Evolutionary conservation across 2,113 vertebrate genomes (phyloP).

Genomic region (Embiotoca jacksoni): DNA sequence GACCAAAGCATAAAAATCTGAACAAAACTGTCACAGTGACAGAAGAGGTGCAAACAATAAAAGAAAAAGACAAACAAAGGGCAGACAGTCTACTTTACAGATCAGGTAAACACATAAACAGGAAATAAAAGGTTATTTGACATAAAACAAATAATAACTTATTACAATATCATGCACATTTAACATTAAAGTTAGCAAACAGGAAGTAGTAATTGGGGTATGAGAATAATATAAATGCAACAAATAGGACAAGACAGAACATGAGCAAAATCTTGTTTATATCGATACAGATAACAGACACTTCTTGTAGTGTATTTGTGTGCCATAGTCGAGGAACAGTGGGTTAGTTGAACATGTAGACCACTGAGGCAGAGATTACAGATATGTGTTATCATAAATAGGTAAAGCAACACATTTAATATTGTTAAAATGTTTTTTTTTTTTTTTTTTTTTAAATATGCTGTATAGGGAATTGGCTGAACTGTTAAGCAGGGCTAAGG

Average conservation of each 20-base stretch:
- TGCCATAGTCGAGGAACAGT: background rate
- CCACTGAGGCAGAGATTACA: background rate
- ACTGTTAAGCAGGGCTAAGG: too few species aligned
- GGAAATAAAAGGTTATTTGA: conserved; percentile 39
- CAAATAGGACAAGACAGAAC: conserved; percentile 8
- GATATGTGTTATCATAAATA: background rate
- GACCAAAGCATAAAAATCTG: background rate
- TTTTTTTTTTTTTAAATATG: too few species aligned
- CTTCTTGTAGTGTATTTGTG: too few species aligned
- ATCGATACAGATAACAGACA: background rate
- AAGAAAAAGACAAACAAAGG: conserved; percentile 8
- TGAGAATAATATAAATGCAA: background rate
- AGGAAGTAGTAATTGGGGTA: background rate
- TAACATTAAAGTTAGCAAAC: conserved; percentile 32
- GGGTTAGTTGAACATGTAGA: background rate
- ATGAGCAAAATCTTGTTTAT: background rate
- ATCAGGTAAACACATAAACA: background rate
- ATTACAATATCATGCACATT: conserved; percentile 8
- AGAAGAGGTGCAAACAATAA: background rate
- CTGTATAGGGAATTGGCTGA: too few species aligned
- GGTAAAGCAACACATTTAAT: too few species aligned
- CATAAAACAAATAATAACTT: conserved; percentile 37
- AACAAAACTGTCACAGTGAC: background rate
- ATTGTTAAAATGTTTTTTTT: too few species aligned
- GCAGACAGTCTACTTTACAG: conserved; percentile 14